phyloP scores from a whole-genome alignment of 1,140 invertebrate genomes.

The Magallana ariakensis region DNA sequence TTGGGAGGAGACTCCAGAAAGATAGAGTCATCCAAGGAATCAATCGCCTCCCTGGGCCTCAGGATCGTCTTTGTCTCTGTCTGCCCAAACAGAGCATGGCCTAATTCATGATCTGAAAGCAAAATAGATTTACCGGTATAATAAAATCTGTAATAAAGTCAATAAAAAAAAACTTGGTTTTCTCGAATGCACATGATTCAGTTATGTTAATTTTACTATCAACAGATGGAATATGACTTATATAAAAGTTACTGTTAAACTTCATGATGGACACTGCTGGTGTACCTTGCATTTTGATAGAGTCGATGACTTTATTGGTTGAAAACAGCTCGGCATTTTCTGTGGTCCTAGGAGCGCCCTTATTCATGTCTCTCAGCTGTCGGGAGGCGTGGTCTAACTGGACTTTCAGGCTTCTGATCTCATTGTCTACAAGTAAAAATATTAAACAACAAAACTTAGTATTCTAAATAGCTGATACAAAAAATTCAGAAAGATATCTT shows the following conservation, averaged over 20 bases:
- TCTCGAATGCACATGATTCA: too few relatives aligned
- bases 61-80: background rate
- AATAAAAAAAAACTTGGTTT: too few relatives aligned
- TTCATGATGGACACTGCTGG: too few relatives aligned
- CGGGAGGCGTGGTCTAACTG: slow-evolving; percentile 62
- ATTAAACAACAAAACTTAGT: background rate
- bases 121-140: too few relatives aligned
- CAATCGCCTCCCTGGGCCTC: background rate
- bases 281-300: slow-evolving; percentile 20
- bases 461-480: background rate
- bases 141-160: too few relatives aligned
- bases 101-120: slow-evolving; percentile 21
- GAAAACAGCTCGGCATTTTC: background rate
- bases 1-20: slow-evolving; percentile 54
- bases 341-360: background rate
- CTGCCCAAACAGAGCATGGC: slow-evolving; percentile 7
- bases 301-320: background rate
- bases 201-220: too few relatives aligned
- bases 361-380: slow-evolving; percentile 55
- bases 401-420: slow-evolving; percentile 59
- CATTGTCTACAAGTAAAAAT: slow-evolving; percentile 50
- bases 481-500: background rate
- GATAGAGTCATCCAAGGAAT: slow-evolving; percentile 54
- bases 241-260: too few relatives aligned
- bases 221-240: too few relatives aligned